Evolutionary conservation across 2,888 invertebrate genomes (phyloP), one percentile per base, ranked within the genome.

Genomic region (Corythucha ciliata): DNA sequence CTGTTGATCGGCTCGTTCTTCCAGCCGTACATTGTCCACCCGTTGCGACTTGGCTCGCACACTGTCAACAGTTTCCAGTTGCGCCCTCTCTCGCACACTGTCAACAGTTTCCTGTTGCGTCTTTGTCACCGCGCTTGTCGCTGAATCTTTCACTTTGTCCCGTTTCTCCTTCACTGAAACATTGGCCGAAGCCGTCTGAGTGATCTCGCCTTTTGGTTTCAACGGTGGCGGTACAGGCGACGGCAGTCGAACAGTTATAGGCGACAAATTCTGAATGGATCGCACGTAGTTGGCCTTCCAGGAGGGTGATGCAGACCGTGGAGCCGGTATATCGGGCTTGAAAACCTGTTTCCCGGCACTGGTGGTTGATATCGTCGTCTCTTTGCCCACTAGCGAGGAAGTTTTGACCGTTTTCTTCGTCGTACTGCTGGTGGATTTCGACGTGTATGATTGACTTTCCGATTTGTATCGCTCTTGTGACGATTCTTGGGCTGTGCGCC

Each of bases 231-330:
- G 57, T 6, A 45, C 41, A 7, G 57, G 57, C 25, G 57, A 57
- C n/a, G 54, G 52, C 10, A 57, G 42, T n/a, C 57, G 39, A 16
- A 57, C 57, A 26, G 54, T 55, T 10, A 57, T 55, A 3, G 57
- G 57, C n/a, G 57, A 57, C 42, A 57, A 41, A 32, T 54, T 57
- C 40, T 57, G 57, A 25, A 57, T 42, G 6, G 54, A 48, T 37
- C 52, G 39, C 4, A 48, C 52, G 32, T 46, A 51, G 36, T 49
- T 51, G 5, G 46, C 49, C 50, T 53, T 52, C 57, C 57, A 57
- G 10, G 52, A 36, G 14, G 49, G 48, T 5, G 57, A 54, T 25
- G 54, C 18, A 4, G 44, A 22, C 26, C 49, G 20, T n/a, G n/a
- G n/a, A 1, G 49, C 41, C 14, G 51, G 36, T 33, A 51, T 45